Percentiles rank a stretch among this genome's conserved stretches.
These are phyloP conservation scores for Ophraella communa DNA, from an alignment of 2,888 invertebrate genomes.

Conservation along the genomic window DNA sequence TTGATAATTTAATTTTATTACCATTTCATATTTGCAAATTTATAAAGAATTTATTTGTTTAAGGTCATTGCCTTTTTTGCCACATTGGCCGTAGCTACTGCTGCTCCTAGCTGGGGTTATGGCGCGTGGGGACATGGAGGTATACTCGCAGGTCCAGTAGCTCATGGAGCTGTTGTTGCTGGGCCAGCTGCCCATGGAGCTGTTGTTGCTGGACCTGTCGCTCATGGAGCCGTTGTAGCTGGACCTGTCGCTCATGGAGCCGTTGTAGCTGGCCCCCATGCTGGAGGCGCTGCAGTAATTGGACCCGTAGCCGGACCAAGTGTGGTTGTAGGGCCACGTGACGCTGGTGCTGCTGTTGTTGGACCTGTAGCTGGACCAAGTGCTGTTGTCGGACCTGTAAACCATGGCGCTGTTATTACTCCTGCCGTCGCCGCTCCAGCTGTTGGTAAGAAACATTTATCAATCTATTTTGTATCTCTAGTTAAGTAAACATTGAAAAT, in stretches of 20 bases:
- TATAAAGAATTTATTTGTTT: too few species aligned
- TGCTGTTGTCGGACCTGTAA: constrained; percentile 37
- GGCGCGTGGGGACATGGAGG: constrained; percentile 23
- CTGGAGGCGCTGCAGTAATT: constrained; percentile 28
- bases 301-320: constrained; percentile 37
- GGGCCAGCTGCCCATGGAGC: constrained; percentile 34
- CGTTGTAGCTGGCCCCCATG: constrained; percentile 35
- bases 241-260: constrained; percentile 35
- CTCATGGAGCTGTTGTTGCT: constrained; percentile 31
- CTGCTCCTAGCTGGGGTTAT: constrained; percentile 32
- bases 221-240: constrained; percentile 33
- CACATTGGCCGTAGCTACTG: constrained; percentile 40
- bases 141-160: too few species aligned
- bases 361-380: too few species aligned
- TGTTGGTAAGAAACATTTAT: constrained; percentile 29
- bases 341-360: too few species aligned
- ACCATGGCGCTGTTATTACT: constrained; percentile 35
- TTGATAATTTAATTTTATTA: too few species aligned
- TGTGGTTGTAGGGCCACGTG: too few species aligned
- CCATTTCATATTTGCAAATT: too few species aligned
- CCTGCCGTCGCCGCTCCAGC: constrained; percentile 26
- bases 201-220: constrained; percentile 35
- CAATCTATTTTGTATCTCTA: too few species aligned
- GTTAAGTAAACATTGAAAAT: too few species aligned
- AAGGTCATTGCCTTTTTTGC: constrained; percentile 38